phyloP scores from a whole-genome alignment of 1,140 invertebrate genomes.

The Nebria ingens region DNA sequence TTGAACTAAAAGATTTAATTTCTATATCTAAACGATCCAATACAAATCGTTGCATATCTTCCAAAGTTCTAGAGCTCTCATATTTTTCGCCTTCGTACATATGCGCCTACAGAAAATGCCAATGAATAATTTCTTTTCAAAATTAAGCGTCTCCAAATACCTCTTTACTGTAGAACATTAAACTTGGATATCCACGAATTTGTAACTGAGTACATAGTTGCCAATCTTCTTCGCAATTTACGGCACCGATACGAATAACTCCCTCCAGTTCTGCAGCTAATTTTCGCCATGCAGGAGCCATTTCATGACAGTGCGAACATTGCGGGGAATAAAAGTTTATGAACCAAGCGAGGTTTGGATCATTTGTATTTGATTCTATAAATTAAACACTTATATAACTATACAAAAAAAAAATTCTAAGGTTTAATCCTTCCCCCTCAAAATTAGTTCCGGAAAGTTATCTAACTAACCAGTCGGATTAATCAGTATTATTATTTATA shows the following conservation, averaged over 20 bases:
- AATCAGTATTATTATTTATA: too few species aligned
- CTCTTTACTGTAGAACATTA: slow-evolving; percentile 32
- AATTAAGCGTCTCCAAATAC: slow-evolving; percentile 15
- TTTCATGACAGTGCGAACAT: slow-evolving; percentile 72
- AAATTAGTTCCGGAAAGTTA: too few species aligned
- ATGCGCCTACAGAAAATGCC: slow-evolving; percentile 23
- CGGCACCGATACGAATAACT: slow-evolving; percentile 59
- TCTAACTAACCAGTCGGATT: too few species aligned
- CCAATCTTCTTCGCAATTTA: slow-evolving; percentile 76
- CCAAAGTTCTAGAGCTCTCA: slow-evolving; percentile 32
- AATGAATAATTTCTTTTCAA: neutral
- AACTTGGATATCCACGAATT: slow-evolving; percentile 32
- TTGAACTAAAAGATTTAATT: slow-evolving; percentile 26
- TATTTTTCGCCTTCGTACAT: slow-evolving; percentile 35
- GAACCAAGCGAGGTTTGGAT: slow-evolving; percentile 63
- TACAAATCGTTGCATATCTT: slow-evolving; percentile 37
- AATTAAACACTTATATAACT: slow-evolving; percentile 11
- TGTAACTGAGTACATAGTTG: slow-evolving; percentile 52
- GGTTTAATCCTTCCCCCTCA: too few species aligned
- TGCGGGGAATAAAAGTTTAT: slow-evolving; percentile 81
- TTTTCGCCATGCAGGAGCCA: slow-evolving; percentile 70
- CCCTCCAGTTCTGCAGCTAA: slow-evolving; percentile 62
- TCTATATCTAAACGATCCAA: slow-evolving; percentile 31
- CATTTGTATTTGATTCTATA: slow-evolving; percentile 29
- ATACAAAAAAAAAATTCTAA: too few species aligned